Base-by-base conservation (phyloP, 2,113 vertebrate genomes). In the Tragulus kanchil region DNA sequence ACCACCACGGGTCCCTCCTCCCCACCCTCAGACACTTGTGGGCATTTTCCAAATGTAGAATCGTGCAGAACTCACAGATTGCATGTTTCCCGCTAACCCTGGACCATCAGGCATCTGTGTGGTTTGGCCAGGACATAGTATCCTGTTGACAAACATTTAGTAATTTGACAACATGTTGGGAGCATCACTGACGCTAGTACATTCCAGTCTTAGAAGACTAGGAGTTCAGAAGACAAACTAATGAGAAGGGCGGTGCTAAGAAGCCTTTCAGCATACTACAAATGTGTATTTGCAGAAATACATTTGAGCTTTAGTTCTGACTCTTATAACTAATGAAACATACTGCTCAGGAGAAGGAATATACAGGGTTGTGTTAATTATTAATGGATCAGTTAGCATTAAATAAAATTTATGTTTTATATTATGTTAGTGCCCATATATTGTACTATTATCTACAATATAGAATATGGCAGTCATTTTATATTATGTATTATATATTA, bases 91-190 rank as follows among this genome's bases (percentile, higher is more conserved):
- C 62, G 75, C 62, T 42, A 69, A 58, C 28, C 73, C 62, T 28
- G 7, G 19, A 42, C 69, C 42, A 1, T 26, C 52, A 48, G 36
- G 92, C 3, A 1, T 67, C 93, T 85, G 3, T 85, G 89, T 95
- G 81, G 15, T 87, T 93, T 97, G 95, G 87, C 89, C 67, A 36
- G 75, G 50, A 84, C 45, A 0, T 48, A 65, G 52, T 5, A 65
- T 82, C 81, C 78, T 95, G 91, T 81, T 87, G 93, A 92, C 93
- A 93, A 85, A 52, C 94, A 78, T 36, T 77, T 67, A 93, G 84
- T 73, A 28, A 88, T 88, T 89, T 78, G 31, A 94, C 52, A 92
- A 86, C 56, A 16, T 48, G 83, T 85, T 73, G n/a, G 86, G 67
- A 73, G 31, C 6, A 1, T 36, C 48, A 5, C 75, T 12, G 82